Conservation (phyloP, 2,113 vertebrate genomes). For the Acanthisitta chloris region DNA sequence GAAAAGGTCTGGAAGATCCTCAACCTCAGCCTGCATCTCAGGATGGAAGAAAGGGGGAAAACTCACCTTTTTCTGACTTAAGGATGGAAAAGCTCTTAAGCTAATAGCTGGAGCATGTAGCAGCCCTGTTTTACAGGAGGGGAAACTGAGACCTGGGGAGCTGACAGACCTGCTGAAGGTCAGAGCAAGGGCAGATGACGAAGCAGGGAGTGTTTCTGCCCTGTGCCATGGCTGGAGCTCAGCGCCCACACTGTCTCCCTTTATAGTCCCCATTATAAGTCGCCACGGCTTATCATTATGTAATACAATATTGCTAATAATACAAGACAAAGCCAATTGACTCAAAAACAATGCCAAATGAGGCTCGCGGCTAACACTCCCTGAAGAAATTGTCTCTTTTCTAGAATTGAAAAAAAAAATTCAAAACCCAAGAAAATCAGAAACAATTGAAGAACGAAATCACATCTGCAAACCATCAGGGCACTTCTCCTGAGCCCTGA, state of each 20-base stretch:
- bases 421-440: background rate
- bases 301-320: conserved; percentile 37
- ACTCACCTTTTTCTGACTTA: background rate
- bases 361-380: conserved; percentile 45
- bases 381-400: conserved; percentile 42
- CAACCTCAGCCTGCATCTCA: background rate
- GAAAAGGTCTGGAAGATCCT: background rate
- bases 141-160: background rate
- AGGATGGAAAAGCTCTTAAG: background rate
- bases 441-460: conserved; percentile 49
- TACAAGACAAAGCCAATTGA: conserved; percentile 23
- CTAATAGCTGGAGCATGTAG: background rate
- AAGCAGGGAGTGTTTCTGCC: background rate
- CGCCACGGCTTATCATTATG: background rate
- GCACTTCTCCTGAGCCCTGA: background rate
- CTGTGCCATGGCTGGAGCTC: background rate
- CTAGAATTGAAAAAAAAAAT: background rate
- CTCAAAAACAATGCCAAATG: conserved; percentile 28
- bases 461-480: conserved; percentile 24
- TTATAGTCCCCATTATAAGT: background rate
- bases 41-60: background rate
- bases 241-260: background rate
- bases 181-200: background rate
- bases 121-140: background rate
- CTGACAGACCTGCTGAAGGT: background rate